phyloP scores from a whole-genome alignment of 2,113 vertebrate genomes.

The Coracopsis vasa region DNA sequence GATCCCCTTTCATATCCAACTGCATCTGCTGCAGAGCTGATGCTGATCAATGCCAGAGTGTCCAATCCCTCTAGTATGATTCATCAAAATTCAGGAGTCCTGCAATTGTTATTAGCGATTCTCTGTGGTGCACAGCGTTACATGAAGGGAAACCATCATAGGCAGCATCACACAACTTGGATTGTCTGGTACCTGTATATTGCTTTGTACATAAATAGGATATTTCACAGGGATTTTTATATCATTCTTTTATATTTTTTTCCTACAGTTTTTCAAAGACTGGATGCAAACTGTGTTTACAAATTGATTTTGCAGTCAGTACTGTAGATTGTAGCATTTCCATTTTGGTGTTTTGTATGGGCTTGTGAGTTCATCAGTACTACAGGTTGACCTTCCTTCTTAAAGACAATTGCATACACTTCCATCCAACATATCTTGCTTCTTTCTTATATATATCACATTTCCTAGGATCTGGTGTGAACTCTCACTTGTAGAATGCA shows the following conservation, averaged over 20 bases:
- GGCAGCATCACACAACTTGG: background rate
- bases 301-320: conserved; percentile 28
- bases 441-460: background rate
- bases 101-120: background rate
- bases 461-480: background rate
- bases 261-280: conserved; percentile 14
- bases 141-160: background rate
- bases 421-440: background rate
- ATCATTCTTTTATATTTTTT: background rate
- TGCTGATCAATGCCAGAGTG: background rate
- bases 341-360: background rate
- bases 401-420: background rate
- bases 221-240: conserved; percentile 32
- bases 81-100: background rate
- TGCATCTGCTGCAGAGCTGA: background rate
- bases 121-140: background rate
- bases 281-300: conserved; percentile 6
- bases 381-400: background rate
- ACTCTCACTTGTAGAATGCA: conserved; percentile 33
- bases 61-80: background rate
- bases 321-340: background rate
- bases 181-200: background rate
- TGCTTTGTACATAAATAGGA: conserved; percentile 36
- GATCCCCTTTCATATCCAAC: background rate
- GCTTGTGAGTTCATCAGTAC: background rate